Conservation (phyloP, 2,888 invertebrate genomes). For the Eupeodes luniger region DNA sequence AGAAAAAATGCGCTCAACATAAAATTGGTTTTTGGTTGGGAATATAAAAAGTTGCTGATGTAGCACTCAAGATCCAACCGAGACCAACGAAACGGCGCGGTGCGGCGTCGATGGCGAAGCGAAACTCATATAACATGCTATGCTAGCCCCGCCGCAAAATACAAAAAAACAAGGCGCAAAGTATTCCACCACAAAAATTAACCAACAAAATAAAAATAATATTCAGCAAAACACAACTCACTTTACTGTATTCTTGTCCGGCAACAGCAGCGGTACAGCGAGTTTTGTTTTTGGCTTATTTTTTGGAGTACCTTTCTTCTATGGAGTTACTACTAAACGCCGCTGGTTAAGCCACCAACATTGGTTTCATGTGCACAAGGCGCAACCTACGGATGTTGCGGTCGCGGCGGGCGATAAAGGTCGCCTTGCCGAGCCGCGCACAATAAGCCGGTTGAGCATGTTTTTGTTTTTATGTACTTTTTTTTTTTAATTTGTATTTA, state of each 20-base stretch:
- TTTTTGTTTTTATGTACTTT: conserved; percentile 50
- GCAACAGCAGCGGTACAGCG: conserved; percentile 7
- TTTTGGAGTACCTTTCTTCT: background rate
- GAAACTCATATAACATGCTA: conserved; percentile 62
- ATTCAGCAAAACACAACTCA: conserved; percentile 53
- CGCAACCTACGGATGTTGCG: conserved; percentile 67
- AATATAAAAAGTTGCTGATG: conserved; percentile 63
- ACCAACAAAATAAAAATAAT: conserved; percentile 50
- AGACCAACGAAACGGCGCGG: conserved; percentile 5
- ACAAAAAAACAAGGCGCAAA: conserved; percentile 63
- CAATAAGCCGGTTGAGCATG: conserved; percentile 73
- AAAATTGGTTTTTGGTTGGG: conserved; percentile 23
- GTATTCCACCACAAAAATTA: conserved; percentile 47
- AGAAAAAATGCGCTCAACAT: conserved; percentile 40
- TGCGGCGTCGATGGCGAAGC: background rate
- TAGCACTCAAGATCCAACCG: conserved; percentile 34
- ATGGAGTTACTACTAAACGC: conserved; percentile 11
- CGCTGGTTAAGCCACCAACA: conserved; percentile 12
- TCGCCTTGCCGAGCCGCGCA: conserved; percentile 46
- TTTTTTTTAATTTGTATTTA: conserved; percentile 43
- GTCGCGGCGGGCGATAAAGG: conserved; percentile 67
- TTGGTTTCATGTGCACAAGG: conserved; percentile 4
- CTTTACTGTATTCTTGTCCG: conserved; percentile 31
- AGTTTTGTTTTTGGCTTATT: background rate
- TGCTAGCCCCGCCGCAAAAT: conserved; percentile 51